Conservation (phyloP, 2,888 invertebrate genomes). For the Alcis repandata region DNA sequence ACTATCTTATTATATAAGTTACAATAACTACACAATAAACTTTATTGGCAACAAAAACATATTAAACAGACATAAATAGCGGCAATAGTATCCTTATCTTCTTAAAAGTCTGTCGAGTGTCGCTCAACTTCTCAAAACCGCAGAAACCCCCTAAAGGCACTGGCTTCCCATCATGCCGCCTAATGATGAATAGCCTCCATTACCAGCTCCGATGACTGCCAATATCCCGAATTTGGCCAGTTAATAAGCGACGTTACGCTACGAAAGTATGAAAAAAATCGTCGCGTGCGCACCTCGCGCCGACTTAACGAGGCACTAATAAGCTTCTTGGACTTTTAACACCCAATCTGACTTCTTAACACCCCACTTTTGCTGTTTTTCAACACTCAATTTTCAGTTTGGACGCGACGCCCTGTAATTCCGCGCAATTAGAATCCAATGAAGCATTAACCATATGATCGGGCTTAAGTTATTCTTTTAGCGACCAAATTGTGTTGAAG, state of each 20-base stretch:
- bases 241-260: conserved; percentile 49
- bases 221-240: conserved; percentile 31
- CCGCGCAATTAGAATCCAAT: conserved; percentile 65
- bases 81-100: background rate
- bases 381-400: conserved; percentile 80
- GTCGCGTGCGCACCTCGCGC: conserved; percentile 54
- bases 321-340: conserved; percentile 45
- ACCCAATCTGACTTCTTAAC: conserved; percentile 43
- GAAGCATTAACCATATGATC: conserved; percentile 44
- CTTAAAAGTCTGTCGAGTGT: background rate
- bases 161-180: conserved; percentile 43
- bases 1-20: too few species aligned
- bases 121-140: background rate
- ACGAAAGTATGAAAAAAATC: conserved; percentile 18
- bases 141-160: conserved; percentile 18
- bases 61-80: too few species aligned
- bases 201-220: conserved; percentile 15
- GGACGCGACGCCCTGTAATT: conserved; percentile 69
- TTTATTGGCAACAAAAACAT: too few species aligned
- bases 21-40: too few species aligned
- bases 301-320: conserved; percentile 52
- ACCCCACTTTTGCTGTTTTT: conserved; percentile 49
- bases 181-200: conserved; percentile 42
- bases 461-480: conserved; percentile 26
- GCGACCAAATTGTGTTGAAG: background rate